phyloP scores from a whole-genome alignment of 1,140 invertebrate genomes.

The Zeugodacus cucurbitae region DNA sequence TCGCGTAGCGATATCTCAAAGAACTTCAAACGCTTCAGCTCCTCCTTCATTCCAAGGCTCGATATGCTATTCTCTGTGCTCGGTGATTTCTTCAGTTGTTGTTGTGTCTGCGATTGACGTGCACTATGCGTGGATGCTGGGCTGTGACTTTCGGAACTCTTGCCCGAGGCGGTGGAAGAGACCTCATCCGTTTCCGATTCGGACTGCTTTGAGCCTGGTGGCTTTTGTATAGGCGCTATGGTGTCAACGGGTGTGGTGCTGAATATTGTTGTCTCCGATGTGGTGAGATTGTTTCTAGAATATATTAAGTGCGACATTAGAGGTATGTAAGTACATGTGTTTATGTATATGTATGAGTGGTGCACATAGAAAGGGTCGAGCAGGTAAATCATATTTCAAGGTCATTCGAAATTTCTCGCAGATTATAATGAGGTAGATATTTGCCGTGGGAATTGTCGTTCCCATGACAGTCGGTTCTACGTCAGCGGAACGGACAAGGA shows the following conservation, averaged over 20 bases:
- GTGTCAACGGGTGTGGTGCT: conserved; percentile 58
- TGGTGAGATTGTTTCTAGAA: conserved; percentile 47
- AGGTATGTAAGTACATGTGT: too few relatives aligned
- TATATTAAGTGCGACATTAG: too few relatives aligned
- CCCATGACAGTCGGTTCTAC: too few relatives aligned
- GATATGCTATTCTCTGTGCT: conserved; percentile 40
- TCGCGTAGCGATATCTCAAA: conserved; percentile 66
- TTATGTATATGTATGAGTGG: too few relatives aligned
- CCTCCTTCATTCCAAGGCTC: conserved; percentile 56
- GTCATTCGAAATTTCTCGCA: too few relatives aligned
- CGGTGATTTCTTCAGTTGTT: conserved; percentile 3
- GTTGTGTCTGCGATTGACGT: conserved; percentile 31
- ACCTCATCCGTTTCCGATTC: conserved; percentile 59
- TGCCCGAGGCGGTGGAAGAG: conserved; percentile 61
- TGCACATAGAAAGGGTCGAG: too few relatives aligned
- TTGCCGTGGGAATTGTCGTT: too few relatives aligned
- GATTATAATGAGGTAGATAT: too few relatives aligned
- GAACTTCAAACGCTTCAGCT: conserved; percentile 65
- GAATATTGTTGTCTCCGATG: conserved; percentile 62
- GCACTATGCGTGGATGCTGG: conserved; percentile 53
- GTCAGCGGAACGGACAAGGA: too few relatives aligned
- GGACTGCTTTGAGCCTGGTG: conserved; percentile 48
- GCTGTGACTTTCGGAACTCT: conserved; percentile 60
- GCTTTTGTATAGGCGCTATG: conserved; percentile 64
- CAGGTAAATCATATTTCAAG: too few relatives aligned